These are phyloP conservation scores for Ancistrus triradiatus DNA, from an alignment of 2,113 vertebrate genomes.

Conservation along the genomic window DNA sequence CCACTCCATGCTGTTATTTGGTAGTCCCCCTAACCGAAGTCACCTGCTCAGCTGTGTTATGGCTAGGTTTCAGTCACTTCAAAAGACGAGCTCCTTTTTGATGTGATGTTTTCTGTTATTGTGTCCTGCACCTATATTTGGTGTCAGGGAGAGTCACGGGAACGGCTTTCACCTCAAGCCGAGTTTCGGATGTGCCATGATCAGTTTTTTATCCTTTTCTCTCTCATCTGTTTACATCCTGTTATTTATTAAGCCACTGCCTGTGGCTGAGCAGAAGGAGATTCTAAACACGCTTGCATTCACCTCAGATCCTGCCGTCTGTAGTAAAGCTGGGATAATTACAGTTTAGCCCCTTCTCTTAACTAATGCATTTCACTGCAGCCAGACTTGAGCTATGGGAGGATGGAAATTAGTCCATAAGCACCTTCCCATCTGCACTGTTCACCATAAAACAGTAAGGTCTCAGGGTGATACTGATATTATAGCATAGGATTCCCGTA, in stretches of 20 bases:
- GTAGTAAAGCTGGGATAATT: slow-evolving; percentile 25
- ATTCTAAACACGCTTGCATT: too few species aligned
- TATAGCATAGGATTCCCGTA: slow-evolving; percentile 45
- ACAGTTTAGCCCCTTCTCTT: slow-evolving; percentile 13
- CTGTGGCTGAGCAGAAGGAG: slow-evolving; percentile 36
- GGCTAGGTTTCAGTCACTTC: too few species aligned
- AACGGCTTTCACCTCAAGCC: not conserved
- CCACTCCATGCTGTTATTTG: too few species aligned
- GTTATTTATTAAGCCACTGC: slow-evolving; percentile 56
- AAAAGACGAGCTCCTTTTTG: too few species aligned
- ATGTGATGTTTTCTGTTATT: too few species aligned
- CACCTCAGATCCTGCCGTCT: slow-evolving; percentile 8
- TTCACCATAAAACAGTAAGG: slow-evolving; percentile 45
- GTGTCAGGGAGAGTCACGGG: not conserved
- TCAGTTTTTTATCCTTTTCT: slow-evolving; percentile 25
- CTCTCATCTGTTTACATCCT: slow-evolving; percentile 40
- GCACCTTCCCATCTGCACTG: slow-evolving; percentile 41
- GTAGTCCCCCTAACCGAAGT: too few species aligned
- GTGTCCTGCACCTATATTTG: too few species aligned
- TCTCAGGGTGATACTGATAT: slow-evolving; percentile 47
- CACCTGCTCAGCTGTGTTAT: too few species aligned
- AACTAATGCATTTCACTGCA: not conserved
- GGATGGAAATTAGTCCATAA: not conserved
- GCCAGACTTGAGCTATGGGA: not conserved
- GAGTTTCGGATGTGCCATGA: slow-evolving; percentile 2